phyloP scores from a whole-genome alignment of 2,888 invertebrate species.

The Ornithoptera alexandrae region DNA sequence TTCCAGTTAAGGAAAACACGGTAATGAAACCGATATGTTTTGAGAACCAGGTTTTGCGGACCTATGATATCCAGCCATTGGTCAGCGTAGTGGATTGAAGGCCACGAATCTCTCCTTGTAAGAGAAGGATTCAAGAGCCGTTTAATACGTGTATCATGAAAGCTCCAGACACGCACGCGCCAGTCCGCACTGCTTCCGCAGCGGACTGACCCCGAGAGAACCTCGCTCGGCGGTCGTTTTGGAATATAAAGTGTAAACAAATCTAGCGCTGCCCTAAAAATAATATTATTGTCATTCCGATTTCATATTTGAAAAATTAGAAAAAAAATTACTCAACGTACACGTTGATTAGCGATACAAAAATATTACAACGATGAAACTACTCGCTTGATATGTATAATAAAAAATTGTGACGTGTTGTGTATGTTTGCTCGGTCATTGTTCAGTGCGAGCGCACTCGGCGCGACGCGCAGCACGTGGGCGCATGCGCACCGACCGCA shows the following conservation, averaged over 20 bases:
- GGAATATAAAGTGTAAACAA: conserved; percentile 8
- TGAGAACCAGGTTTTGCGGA: too few species aligned
- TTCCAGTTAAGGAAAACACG: too few species aligned
- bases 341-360: not conserved
- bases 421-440: conserved; percentile 20
- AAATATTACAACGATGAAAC: not conserved
- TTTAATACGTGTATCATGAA: too few species aligned
- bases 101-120: too few species aligned
- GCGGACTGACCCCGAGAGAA: not conserved
- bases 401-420: conserved; percentile 18
- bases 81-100: too few species aligned
- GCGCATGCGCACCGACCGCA: too few species aligned
- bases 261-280: conserved; percentile 29
- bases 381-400: conserved; percentile 28
- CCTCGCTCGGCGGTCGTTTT: conserved; percentile 5
- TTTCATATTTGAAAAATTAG: conserved; percentile 7
- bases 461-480: too few species aligned
- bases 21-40: too few species aligned
- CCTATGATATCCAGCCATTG: too few species aligned
- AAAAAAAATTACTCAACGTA: conserved; percentile 4
- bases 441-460: conserved; percentile 9
- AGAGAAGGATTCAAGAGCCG: too few species aligned
- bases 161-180: too few species aligned
- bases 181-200: too few species aligned
- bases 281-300: conserved; percentile 30